phyloP scores from a whole-genome alignment of 1,140 invertebrate genomes.

The Pogonomyrmex californicus region DNA sequence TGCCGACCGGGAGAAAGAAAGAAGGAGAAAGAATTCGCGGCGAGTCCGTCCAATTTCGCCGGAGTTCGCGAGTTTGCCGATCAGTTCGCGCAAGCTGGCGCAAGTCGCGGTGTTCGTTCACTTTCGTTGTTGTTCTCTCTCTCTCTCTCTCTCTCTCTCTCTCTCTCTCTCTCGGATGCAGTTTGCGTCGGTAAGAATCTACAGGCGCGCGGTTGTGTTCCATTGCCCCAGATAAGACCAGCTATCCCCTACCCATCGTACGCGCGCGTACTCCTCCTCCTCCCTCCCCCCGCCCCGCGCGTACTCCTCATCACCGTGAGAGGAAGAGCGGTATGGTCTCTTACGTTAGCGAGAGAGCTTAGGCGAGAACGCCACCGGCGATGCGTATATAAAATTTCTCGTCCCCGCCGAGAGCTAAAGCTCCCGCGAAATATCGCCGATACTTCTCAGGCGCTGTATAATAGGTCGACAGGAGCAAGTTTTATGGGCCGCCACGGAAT shows the following conservation, averaged over 20 bases:
- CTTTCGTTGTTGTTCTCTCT: neutral
- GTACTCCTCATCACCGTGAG: neutral
- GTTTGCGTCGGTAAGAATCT: slow-evolving; percentile 38
- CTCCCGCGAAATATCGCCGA: slow-evolving; percentile 32
- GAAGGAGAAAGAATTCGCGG: neutral
- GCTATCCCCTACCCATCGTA: slow-evolving; percentile 8
- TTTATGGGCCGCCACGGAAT: slow-evolving; percentile 43
- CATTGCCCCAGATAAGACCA: slow-evolving; percentile 78
- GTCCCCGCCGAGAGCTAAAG: slow-evolving; percentile 28
- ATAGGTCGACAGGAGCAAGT: slow-evolving; percentile 17
- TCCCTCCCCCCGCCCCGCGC: neutral
- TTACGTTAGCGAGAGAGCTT: slow-evolving; percentile 50
- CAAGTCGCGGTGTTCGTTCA: neutral
- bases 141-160: too few relatives aligned
- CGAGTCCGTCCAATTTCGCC: slow-evolving; percentile 22
- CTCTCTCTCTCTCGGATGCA: neutral
- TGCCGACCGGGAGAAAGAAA: neutral
- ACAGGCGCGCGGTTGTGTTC: slow-evolving; percentile 65
- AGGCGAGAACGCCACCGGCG: slow-evolving; percentile 22
- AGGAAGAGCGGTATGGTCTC: slow-evolving; percentile 23
- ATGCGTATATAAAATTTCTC: slow-evolving; percentile 48
- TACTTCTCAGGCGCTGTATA: slow-evolving; percentile 41
- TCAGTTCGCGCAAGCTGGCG: slow-evolving; percentile 23
- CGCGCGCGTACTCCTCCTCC: slow-evolving; percentile 1
- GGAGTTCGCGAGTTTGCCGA: slow-evolving; percentile 34